Evolutionary conservation across 2,888 invertebrate species (phyloP), one percentile per base, ranked within the genome.

Genomic region (Trypoxylon attenuatum): DNA sequence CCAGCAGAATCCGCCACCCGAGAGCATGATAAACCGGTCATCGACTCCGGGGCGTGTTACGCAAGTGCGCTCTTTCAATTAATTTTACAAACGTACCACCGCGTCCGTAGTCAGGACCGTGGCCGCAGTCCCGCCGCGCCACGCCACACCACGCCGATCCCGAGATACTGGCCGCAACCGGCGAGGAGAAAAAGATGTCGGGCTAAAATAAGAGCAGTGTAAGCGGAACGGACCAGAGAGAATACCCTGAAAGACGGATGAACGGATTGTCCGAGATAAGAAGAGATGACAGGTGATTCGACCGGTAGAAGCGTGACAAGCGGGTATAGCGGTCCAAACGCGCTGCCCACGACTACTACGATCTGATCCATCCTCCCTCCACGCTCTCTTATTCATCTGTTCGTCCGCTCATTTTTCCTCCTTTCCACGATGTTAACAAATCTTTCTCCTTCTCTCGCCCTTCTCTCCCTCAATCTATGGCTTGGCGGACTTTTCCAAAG

Each of bases 271-370:
- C 59, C 63, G 71, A 74, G 82, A 82, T 81, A 82, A 83, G 79
- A 77, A 72, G 80, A 83, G 83, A 81, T 80, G 82, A 82, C 82
- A 81, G 80, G 77, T 79, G 77, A 78, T 75, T 77, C 73, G 72
- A 76, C 59, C 68, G 71, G 76, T 59, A 57, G 69, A 71, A 72
- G 67, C 67, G 62, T 61, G 69, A 69, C 68, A 73, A 76, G 43
- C 51, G 51, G 38, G 18, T 50, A 21, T 27, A 50, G 39, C 42
- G 56, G 53, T 42, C 41, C 39, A 33, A 64, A 38, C 23, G 39
- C 50, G 42, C 56, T 33, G n/a, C n/a, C 33, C 33, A 33, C 33
- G 33, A 33, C 5, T 13, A 33, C 33, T 10, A 33, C 42, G 58
- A 52, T 33, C n/a, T n/a, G n/a, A n/a, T n/a, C n/a, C 41, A 52